These are phyloP conservation scores for Pica pica DNA, from an alignment of 2,113 vertebrate genomes.

Conservation along the genomic window DNA sequence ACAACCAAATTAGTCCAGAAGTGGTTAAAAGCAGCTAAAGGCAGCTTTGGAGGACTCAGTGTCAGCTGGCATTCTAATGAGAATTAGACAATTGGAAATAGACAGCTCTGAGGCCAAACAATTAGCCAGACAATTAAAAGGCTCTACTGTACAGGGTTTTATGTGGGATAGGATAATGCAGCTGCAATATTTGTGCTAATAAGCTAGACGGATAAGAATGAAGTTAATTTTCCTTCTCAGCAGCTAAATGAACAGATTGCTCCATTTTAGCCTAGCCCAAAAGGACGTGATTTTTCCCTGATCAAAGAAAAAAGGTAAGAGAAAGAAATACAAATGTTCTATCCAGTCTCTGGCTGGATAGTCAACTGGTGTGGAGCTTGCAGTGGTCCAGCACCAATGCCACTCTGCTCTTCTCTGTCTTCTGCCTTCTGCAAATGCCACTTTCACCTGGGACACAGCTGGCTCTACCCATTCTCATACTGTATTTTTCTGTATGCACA, in stretches of 20 bases:
- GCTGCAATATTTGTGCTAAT: slow-evolving; percentile 66
- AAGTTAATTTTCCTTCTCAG: slow-evolving; percentile 63
- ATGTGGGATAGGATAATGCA: slow-evolving; percentile 51
- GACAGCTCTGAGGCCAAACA: slow-evolving; percentile 65
- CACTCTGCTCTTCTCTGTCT: neutral
- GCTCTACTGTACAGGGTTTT: slow-evolving; percentile 56
- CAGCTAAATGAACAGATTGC: slow-evolving; percentile 45
- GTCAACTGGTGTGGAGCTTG: neutral
- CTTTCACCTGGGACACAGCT: neutral
- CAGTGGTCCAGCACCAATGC: neutral
- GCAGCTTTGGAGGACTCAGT: slow-evolving; percentile 43
- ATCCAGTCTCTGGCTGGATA: neutral
- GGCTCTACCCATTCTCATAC: neutral
- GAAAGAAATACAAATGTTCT: neutral
- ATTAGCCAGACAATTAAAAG: slow-evolving; percentile 69
- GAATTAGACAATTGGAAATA: slow-evolving; percentile 70
- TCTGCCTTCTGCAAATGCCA: neutral
- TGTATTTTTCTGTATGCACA: neutral
- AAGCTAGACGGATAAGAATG: slow-evolving; percentile 57
- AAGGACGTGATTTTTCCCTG: neutral
- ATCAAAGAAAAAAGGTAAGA: neutral
- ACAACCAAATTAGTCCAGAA: slow-evolving; percentile 61
- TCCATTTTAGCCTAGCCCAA: slow-evolving; percentile 20
- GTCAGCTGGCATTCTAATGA: slow-evolving; percentile 66
- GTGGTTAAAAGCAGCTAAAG: slow-evolving; percentile 67